phyloP scores from a whole-genome alignment of 2,797 vertebrate genomes.

The Pangasius macronema region DNA sequence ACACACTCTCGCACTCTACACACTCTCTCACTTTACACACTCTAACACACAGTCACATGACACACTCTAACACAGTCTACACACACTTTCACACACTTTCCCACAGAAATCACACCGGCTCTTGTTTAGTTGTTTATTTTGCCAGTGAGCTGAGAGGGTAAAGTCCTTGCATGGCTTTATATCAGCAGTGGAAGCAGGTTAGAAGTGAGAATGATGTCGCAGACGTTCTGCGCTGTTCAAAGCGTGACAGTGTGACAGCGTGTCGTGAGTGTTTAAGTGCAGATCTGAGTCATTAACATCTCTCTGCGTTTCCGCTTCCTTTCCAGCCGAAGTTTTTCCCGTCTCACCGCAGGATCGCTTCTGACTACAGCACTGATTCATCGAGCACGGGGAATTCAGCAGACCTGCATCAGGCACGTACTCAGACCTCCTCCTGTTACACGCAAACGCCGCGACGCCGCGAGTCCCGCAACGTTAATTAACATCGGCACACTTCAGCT shows the following conservation, averaged over 20 bases:
- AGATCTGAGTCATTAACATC: background rate
- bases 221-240: background rate
- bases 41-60: background rate
- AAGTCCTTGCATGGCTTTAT: background rate
- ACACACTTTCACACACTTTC: background rate
- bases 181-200: background rate
- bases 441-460: too few relatives aligned
- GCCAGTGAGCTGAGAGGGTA: background rate
- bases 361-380: slow-evolving; percentile 61
- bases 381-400: slow-evolving; percentile 60
- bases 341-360: slow-evolving; percentile 66
- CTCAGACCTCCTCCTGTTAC: background rate
- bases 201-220: background rate
- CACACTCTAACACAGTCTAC: background rate
- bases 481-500: background rate
- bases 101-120: background rate
- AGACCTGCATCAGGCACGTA: slow-evolving; percentile 58
- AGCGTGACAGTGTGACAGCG: too few relatives aligned
- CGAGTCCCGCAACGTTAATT: background rate
- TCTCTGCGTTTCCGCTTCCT: background rate
- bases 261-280: background rate
- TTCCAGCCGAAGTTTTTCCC: slow-evolving; percentile 60
- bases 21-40: background rate
- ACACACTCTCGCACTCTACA: background rate
- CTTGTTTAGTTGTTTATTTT: background rate